phyloP scores from a whole-genome alignment of 2,888 invertebrate genomes.

The Oxyteleia sp. region DNA sequence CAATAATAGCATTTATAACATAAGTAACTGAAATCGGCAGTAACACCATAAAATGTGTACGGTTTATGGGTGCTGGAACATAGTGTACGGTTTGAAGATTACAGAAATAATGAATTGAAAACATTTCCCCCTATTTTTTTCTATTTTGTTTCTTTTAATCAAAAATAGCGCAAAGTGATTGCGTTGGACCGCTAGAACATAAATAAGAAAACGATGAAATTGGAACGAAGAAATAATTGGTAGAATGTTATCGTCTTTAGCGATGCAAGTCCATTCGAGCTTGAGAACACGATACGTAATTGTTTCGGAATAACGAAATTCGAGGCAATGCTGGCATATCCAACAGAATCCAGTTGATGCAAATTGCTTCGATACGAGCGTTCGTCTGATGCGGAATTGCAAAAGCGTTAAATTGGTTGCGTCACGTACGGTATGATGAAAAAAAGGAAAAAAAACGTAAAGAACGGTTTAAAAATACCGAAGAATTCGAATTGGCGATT shows the following conservation, averaged over 20 bases:
- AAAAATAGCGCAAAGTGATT: slow-evolving; percentile 9
- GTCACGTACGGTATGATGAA: slow-evolving; percentile 63
- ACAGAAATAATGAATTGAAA: too few species aligned
- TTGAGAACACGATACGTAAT: slow-evolving; percentile 67
- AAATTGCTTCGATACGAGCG: slow-evolving; percentile 69
- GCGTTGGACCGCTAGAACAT: slow-evolving; percentile 14
- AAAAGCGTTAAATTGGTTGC: slow-evolving; percentile 73
- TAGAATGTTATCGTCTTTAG: slow-evolving; percentile 66
- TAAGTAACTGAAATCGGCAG: too few species aligned
- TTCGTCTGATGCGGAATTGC: slow-evolving; percentile 65
- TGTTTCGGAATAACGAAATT: slow-evolving; percentile 73
- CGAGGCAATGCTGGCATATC: slow-evolving; percentile 66
- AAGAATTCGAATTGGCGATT: slow-evolving; percentile 34
- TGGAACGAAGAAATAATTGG: slow-evolving; percentile 61
- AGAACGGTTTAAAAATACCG: slow-evolving; percentile 45
- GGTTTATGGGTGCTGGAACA: too few species aligned
- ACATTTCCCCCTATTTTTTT: too few species aligned
- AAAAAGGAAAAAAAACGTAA: slow-evolving; percentile 22
- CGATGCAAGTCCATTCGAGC: slow-evolving; percentile 57
- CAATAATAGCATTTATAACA: too few species aligned
- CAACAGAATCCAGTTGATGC: slow-evolving; percentile 69
- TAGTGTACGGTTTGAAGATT: too few species aligned
- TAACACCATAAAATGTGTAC: too few species aligned
- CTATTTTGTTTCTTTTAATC: neutral
- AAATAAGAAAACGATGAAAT: slow-evolving; percentile 36